Base-by-base conservation (phyloP, 2,797 vertebrate species). In the Melanotaenia boesemani region DNA sequence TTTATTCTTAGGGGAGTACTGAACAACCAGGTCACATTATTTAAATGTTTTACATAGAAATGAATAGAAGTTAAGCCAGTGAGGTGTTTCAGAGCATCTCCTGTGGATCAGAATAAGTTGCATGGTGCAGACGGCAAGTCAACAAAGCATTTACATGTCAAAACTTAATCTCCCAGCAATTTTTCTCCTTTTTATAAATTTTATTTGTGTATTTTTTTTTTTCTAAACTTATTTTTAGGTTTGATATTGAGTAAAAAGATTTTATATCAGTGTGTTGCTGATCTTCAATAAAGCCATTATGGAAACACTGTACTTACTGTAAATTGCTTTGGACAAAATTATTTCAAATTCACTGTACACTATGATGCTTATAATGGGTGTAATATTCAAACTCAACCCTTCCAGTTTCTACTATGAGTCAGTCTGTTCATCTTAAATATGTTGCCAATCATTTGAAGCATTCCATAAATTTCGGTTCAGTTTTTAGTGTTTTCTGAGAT, bases 401-500 rank as follows among this genome's bases (percentile, higher is more conserved):
- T 55, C 48, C 2, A n/a, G 22, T 39, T 28, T 37, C 36, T 34
- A 65, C 26, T 5, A 9, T 37, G 22, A 28, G 20, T 67, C 22
- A 44, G 41, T 67, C 7, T 46, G 44, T 22, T 57, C 54, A 18
- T 46, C 18, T 41, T 26, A 56, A 39, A 44, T 22, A 57, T 30
- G 44, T 57, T 13, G 56, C 2, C 13, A 9, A 50, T 50, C 48
- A 50, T 50, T 22, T n/a, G 1, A n/a, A n/a, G 10, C 28, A 44
- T 16, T 16, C 44, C 16, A 1, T 44, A 15, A 44, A 18, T 6
- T 44, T 44, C 5, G 5, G 16, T 44, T 44, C 41, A 44, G 2
- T 44, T 37, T 67, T 67, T 44, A 30, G 52, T 37, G 39, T 56
- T 67, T 56, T n/a, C 67, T 18, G 41, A 24, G 52, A 44, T 56